phyloP scores from a whole-genome alignment of 2,797 vertebrate genomes.

The Sus cebifrons region DNA sequence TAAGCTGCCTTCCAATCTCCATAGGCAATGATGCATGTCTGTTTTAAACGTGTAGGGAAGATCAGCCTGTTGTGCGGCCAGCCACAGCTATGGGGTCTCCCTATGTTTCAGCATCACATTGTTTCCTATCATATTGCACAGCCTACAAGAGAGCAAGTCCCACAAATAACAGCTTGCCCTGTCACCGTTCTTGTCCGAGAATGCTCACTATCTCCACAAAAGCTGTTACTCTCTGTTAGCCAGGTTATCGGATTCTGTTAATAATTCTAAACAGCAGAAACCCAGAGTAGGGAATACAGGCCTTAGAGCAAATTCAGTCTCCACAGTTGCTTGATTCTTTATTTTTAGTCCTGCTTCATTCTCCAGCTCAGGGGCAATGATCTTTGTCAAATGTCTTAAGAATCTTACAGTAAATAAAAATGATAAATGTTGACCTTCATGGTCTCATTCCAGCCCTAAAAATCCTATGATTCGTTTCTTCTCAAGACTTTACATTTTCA shows the following conservation, averaged over 20 bases:
- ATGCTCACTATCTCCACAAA: background rate
- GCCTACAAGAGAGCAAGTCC: background rate
- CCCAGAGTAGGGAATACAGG: background rate
- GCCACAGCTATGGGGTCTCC: background rate
- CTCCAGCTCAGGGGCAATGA: background rate
- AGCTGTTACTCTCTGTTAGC: background rate
- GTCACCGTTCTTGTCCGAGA: background rate
- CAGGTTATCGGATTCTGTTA: background rate
- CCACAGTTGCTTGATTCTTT: background rate
- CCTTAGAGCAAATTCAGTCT: background rate
- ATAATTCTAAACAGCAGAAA: background rate
- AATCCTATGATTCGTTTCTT: slow-evolving; percentile 41
- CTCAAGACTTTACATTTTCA: slow-evolving; percentile 41
- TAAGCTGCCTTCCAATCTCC: background rate
- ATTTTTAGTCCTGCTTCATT: slow-evolving; percentile 34
- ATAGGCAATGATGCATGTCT: background rate
- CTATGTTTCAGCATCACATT: background rate
- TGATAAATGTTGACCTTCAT: slow-evolving; percentile 22
- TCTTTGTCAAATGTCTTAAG: slow-evolving; percentile 55
- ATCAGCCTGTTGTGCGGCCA: background rate
- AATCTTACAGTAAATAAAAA: slow-evolving; percentile 56
- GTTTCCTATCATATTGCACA: background rate
- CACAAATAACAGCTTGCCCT: background rate
- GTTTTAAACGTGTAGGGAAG: slow-evolving; percentile 9
- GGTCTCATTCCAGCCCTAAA: slow-evolving; percentile 62